These are phyloP conservation scores for Orchesella cincta DNA, from an alignment of 1,140 invertebrate genomes.

Conservation along the genomic window DNA sequence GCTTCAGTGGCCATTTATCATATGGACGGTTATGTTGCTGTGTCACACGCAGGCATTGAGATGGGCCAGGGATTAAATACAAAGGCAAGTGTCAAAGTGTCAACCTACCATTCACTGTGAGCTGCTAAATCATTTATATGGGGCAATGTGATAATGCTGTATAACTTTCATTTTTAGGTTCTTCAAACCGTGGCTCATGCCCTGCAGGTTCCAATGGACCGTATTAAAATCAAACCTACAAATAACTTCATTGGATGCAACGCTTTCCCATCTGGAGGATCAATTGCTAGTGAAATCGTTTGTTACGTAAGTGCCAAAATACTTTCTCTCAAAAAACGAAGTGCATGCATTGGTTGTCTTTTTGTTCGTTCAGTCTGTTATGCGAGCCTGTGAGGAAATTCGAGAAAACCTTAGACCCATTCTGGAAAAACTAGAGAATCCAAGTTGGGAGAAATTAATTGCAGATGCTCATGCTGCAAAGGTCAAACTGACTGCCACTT, in stretches of 20 bases:
- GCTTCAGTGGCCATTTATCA: conserved; percentile 64
- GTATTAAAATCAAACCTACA: conserved; percentile 68
- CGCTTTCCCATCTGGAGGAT: conserved; percentile 68
- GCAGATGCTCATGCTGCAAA: conserved; percentile 61
- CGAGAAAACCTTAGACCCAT: conserved; percentile 64
- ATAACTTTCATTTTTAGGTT: conserved; percentile 58
- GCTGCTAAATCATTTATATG: background rate
- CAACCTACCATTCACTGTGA: background rate
- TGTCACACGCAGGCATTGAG: conserved; percentile 69
- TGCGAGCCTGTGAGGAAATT: conserved; percentile 1
- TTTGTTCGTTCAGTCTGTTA: no score
- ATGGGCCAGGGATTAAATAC: conserved; percentile 72
- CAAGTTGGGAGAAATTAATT: conserved; percentile 69
- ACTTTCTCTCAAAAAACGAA: background rate
- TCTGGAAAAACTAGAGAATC: conserved; percentile 62
- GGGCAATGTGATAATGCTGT: background rate
- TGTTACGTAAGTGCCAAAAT: conserved; percentile 61
- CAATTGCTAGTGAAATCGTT: conserved; percentile 69
- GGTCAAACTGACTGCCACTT: conserved; percentile 67
- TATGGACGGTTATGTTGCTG: conserved; percentile 64
- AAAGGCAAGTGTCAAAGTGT: conserved; percentile 55
- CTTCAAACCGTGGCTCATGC: conserved; percentile 75
- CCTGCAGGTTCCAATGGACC: conserved; percentile 70
- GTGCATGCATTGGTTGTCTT: no score
- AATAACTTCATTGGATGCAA: conserved; percentile 67